Base-by-base conservation (phyloP, 2,113 vertebrate genomes). In the Peucedramus taeniatus region DNA sequence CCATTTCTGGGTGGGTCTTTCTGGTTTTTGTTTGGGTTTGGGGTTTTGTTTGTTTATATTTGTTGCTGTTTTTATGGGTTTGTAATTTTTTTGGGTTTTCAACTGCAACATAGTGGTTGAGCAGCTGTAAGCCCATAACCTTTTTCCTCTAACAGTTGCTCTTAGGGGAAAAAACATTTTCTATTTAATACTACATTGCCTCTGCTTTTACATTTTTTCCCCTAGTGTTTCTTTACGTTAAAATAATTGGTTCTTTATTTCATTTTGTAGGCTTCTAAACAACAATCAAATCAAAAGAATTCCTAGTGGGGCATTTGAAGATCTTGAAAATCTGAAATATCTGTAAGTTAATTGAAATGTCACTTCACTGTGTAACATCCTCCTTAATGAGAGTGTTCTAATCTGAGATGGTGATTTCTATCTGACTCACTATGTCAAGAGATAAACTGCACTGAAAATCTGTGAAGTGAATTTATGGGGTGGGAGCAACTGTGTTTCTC, bases 241-340 rank as follows among this genome's bases (percentile, higher is more conserved):
- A 83, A 83, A 70, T 65, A 69, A 83, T 23, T 9, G 6, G 0
- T 49, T 71, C 1, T 88, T 85, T 79, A 10, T 84, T 89, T 95
- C 76, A 57, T 72, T 90, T 72, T 89, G 30, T 80, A 99, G 99
- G 86, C 99, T 99, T 92, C 98, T 99, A 88, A 99, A 99, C 98
- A 99, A 99, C 97, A 99, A 99, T 93, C 98, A 99, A 91, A 99
- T 99, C 96, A 98, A 98, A 98, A 98, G 98, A 97, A 98, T 99
- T 90, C 99, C 99, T 40, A 98, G 97, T 44, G 98, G 98, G 37
- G 98, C 99, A 3, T 99, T 99, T 94, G 99, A 99, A 98, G 99
- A 99, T 96, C 96, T 99, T 97, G 99, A 99, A 98, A 99, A 99
- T 96, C 97, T 99, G 74, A 99, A 99, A 98, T 99, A 99, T 98